phyloP scores from a whole-genome alignment of 2,888 invertebrate species.

The Sphecodes monilicornis region DNA sequence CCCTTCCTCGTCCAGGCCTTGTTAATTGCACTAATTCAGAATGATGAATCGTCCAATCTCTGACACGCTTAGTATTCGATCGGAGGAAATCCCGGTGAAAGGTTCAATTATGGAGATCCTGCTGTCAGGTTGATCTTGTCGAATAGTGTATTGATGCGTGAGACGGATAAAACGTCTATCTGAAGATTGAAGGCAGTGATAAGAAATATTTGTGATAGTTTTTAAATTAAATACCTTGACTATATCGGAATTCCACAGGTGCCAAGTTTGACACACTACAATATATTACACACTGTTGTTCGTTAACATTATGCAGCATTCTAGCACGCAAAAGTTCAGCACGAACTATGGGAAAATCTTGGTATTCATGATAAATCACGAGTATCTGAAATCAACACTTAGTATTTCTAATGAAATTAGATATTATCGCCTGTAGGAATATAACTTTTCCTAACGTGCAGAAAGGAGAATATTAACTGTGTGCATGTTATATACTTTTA shows the following conservation, averaged over 20 bases:
- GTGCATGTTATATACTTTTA: not conserved
- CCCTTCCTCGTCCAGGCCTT: not conserved
- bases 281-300: not conserved
- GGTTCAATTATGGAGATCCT: not conserved
- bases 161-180: not conserved
- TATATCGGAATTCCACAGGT: too few relatives aligned
- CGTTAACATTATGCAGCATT: constrained; percentile 1
- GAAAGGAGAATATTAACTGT: not conserved
- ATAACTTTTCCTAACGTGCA: not conserved
- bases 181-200: not conserved
- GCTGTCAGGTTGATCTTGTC: not conserved
- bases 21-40: constrained; percentile 22
- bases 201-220: not conserved
- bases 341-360: not conserved
- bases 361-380: constrained; percentile 2
- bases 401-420: not conserved
- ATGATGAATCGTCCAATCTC: not conserved
- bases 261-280: not conserved
- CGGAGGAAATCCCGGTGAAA: not conserved
- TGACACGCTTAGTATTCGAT: not conserved
- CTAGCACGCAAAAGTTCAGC: not conserved
- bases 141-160: not conserved
- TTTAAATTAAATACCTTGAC: not conserved
- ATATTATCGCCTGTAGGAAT: not conserved
- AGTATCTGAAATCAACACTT: not conserved